A percentile compares a stretch with the other conserved stretches of the same genome.
These are phyloP conservation scores for Morpho helenor DNA, from an alignment of 2,888 invertebrate species.

Conservation along the genomic window DNA sequence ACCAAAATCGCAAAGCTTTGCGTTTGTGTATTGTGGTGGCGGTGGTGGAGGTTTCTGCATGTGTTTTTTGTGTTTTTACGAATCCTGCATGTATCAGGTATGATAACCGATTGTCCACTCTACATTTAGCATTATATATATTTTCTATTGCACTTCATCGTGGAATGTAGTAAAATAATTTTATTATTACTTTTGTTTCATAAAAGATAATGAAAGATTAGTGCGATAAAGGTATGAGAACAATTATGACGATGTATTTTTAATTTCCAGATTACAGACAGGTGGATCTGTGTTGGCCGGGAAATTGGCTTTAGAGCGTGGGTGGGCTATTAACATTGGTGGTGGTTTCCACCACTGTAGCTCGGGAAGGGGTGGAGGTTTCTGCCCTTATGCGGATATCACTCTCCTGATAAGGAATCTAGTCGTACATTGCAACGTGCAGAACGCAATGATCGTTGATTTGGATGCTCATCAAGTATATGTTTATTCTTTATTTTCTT, in stretches of 20 bases:
- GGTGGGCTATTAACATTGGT: conserved; percentile 94
- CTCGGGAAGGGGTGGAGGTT: conserved; percentile 87
- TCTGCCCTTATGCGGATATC: conserved; percentile 95
- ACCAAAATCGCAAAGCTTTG: no score
- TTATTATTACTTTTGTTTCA: no score
- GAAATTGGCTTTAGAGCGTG: conserved; percentile 87
- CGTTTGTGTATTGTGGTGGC: no score
- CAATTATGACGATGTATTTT: background rate
- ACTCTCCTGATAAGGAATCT: conserved; percentile 86
- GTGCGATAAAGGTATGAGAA: no score
- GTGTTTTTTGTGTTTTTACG: no score
- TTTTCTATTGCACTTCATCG: no score
- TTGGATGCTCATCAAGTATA: conserved; percentile 93
- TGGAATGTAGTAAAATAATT: no score
- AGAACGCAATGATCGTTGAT: conserved; percentile 91
- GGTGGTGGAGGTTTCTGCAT: no score
- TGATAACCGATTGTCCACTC: no score
- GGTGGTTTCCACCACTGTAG: conserved; percentile 96
- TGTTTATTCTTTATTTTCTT: background rate
- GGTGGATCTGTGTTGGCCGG: conserved; percentile 92
- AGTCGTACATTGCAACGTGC: conserved; percentile 76
- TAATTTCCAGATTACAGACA: conserved; percentile 82
- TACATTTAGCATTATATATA: no score
- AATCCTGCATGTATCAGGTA: no score
- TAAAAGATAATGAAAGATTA: no score